These are phyloP conservation scores for Standfussiana lucernea DNA, from an alignment of 2,888 invertebrate species.

Conservation along the genomic window DNA sequence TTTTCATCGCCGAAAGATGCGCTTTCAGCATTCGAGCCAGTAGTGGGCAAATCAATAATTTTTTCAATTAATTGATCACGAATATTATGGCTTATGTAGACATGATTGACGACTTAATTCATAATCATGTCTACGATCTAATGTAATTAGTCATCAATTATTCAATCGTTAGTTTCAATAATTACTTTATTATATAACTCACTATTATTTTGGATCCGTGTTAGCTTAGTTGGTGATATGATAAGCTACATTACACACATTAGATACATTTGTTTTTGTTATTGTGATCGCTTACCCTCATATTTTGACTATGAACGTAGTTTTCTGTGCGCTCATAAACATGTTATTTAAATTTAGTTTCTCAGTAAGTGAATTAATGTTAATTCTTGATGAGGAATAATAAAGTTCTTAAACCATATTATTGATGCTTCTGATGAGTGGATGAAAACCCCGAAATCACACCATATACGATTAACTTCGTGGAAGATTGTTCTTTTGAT, in stretches of 20 bases:
- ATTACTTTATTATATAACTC: not conserved
- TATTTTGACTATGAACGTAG: too few relatives aligned
- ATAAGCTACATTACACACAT: too few relatives aligned
- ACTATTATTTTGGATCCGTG: too few relatives aligned
- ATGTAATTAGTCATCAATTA: not conserved
- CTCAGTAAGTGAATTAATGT: too few relatives aligned
- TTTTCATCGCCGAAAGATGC: not conserved
- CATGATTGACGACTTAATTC: not conserved
- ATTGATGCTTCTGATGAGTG: not conserved
- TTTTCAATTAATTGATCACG: not conserved
- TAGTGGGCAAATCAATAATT: too few relatives aligned
- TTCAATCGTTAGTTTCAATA: not conserved
- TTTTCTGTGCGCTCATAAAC: too few relatives aligned
- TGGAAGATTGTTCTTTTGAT: not conserved
- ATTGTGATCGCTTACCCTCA: too few relatives aligned
- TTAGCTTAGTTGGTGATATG: too few relatives aligned
- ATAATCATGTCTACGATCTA: not conserved
- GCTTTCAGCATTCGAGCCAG: not conserved
- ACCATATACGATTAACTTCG: not conserved
- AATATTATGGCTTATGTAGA: not conserved
- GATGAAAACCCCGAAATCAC: not conserved
- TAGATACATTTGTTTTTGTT: too few relatives aligned
- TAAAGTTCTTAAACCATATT: too few relatives aligned
- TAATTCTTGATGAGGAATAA: too few relatives aligned
- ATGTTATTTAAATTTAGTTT: too few relatives aligned